phyloP scores from a whole-genome alignment of 2,113 vertebrate species.

The Gallinago media region DNA sequence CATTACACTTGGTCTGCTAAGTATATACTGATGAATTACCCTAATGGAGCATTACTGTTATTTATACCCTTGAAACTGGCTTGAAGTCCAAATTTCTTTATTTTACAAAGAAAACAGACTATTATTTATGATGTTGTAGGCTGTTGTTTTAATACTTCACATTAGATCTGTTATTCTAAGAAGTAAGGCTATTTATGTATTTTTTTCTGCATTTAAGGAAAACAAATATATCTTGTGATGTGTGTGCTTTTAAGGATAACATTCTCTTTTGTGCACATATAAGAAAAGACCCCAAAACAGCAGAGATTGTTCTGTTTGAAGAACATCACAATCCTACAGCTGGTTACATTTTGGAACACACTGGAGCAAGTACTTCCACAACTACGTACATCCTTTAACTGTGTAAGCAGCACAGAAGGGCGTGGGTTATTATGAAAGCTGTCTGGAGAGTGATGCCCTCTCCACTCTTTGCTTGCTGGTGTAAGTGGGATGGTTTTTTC shows the following conservation, averaged over 20 bases:
- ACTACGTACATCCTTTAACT: fast-evolving
- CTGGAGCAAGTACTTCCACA: background rate
- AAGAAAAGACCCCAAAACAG: background rate
- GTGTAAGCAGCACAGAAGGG: background rate
- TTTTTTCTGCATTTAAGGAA: background rate
- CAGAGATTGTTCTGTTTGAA: background rate
- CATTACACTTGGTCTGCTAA: fast-evolving
- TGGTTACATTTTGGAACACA: background rate
- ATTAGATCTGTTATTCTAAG: background rate
- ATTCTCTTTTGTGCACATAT: background rate
- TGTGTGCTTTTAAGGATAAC: background rate
- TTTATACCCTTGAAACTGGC: background rate
- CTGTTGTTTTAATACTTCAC: background rate
- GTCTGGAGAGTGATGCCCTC: background rate
- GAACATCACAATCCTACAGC: background rate
- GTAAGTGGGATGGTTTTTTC: background rate
- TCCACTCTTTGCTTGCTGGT: background rate
- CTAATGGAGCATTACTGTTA: background rate
- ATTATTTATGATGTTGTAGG: background rate
- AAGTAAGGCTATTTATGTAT: background rate
- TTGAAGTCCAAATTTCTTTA: background rate
- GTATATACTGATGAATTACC: background rate
- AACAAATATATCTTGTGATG: background rate
- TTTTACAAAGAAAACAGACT: background rate
- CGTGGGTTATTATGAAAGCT: background rate